These are phyloP conservation scores for Acrocephalus scirpaceus DNA, from an alignment of 2,797 vertebrate genomes.

Conservation along the genomic window DNA sequence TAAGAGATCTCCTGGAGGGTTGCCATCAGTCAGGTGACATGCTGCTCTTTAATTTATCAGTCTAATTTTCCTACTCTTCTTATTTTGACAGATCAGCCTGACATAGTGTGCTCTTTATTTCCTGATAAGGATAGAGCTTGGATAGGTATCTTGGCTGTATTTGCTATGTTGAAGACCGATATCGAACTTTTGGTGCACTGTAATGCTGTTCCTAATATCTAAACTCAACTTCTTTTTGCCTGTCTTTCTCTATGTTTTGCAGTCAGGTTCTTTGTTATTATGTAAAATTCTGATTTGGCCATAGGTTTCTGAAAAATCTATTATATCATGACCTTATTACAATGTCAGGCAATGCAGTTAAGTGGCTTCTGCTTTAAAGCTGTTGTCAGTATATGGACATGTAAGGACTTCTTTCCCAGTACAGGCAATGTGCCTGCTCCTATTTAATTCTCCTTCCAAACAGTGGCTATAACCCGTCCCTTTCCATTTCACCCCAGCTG, in stretches of 20 bases:
- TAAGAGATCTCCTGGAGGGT: slow-evolving; percentile 59
- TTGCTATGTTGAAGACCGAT: not conserved
- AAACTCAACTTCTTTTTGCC: not conserved
- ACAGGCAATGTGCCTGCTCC: rapidly evolving
- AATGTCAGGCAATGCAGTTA: not conserved
- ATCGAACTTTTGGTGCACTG: not conserved
- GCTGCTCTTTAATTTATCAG: slow-evolving; percentile 67
- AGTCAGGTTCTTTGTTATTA: not conserved
- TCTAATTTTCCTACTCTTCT: slow-evolving; percentile 62
- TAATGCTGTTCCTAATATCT: not conserved
- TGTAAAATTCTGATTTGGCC: not conserved
- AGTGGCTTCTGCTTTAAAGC: not conserved
- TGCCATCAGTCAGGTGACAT: slow-evolving; percentile 59
- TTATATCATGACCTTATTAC: not conserved
- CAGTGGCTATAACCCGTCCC: not conserved
- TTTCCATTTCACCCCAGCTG: not conserved
- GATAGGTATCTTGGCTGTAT: not conserved
- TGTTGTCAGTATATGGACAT: not conserved
- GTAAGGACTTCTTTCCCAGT: not conserved
- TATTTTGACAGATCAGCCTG: slow-evolving; percentile 59
- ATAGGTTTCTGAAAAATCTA: not conserved
- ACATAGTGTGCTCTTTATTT: slow-evolving; percentile 30
- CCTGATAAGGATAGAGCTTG: slow-evolving; percentile 21
- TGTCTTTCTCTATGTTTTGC: not conserved
- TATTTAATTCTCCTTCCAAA: not conserved